These are phyloP conservation scores for Battus philenor DNA, from an alignment of 1,140 invertebrate species.

Conservation along the genomic window DNA sequence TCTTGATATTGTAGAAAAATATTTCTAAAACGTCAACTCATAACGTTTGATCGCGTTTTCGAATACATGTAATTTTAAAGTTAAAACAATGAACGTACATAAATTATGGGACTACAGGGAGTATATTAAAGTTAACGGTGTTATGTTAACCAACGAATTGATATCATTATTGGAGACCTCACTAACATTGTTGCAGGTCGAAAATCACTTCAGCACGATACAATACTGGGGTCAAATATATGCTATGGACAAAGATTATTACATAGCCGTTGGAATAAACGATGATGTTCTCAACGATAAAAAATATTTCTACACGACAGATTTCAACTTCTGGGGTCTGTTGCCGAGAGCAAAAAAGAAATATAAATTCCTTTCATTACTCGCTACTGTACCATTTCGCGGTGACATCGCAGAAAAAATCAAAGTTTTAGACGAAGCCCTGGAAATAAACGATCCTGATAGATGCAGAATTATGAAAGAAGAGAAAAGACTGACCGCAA, in stretches of 20 bases:
- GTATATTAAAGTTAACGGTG: slow-evolving; percentile 73
- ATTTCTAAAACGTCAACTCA: slow-evolving; percentile 14
- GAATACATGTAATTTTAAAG: slow-evolving; percentile 17
- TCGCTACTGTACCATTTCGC: slow-evolving; percentile 53
- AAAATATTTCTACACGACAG: slow-evolving; percentile 83
- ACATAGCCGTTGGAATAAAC: slow-evolving; percentile 83
- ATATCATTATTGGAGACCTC: slow-evolving; percentile 82
- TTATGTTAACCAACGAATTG: slow-evolving; percentile 80
- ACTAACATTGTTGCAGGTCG: slow-evolving; percentile 81
- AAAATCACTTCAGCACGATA: slow-evolving; percentile 84
- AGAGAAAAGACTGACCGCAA: slow-evolving; percentile 83
- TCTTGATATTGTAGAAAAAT: too few relatives aligned
- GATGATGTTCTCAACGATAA: slow-evolving; percentile 80
- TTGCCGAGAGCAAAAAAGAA: slow-evolving; percentile 79
- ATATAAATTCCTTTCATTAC: slow-evolving; percentile 77
- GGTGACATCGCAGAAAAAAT: slow-evolving; percentile 58
- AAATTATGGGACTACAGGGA: slow-evolving; percentile 65
- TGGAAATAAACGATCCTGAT: slow-evolving; percentile 65
- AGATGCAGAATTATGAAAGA: slow-evolving; percentile 80
- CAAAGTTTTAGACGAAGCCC: slow-evolving; percentile 65
- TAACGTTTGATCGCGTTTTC: slow-evolving; percentile 5
- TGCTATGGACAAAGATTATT: slow-evolving; percentile 82
- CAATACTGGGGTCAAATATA: slow-evolving; percentile 86
- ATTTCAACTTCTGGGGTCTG: slow-evolving; percentile 82
- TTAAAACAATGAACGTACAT: slow-evolving; percentile 50